A percentile compares a stretch with the other conserved stretches of the same genome.
phyloP scores from a whole-genome alignment of 2,113 vertebrate genomes.

The Caranx ignobilis region DNA sequence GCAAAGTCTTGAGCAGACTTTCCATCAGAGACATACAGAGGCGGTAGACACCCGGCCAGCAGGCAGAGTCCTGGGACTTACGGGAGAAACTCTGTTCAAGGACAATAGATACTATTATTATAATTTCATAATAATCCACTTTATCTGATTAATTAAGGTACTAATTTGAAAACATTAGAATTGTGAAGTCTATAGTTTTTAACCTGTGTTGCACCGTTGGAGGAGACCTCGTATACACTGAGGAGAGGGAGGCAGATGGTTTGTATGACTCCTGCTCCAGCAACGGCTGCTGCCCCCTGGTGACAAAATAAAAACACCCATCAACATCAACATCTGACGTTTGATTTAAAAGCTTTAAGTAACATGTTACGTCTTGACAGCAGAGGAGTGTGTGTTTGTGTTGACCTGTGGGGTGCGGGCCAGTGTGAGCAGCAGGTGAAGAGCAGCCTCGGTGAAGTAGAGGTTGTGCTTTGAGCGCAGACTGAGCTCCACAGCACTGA shows the following conservation, averaged over 20 bases:
- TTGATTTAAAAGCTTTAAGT: neutral
- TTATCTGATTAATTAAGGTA: too few species aligned
- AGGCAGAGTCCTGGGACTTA: conserved; percentile 92
- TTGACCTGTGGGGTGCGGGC: conserved; percentile 94
- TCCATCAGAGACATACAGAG: conserved; percentile 96
- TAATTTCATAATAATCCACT: neutral
- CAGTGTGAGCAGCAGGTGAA: conserved; percentile 95
- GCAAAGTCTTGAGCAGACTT: conserved; percentile 93
- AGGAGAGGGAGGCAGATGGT: conserved; percentile 95
- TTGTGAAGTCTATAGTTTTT: neutral
- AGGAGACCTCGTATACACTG: conserved; percentile 92
- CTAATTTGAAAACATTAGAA: too few species aligned
- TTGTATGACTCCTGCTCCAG: conserved; percentile 93
- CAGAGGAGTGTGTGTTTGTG: neutral
- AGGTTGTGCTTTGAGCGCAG: conserved; percentile 94
- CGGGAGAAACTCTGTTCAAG: conserved; percentile 86
- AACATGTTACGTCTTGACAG: neutral
- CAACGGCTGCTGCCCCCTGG: conserved; percentile 94
- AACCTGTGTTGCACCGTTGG: conserved; percentile 91
- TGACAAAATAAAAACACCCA: neutral
- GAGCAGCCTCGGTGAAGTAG: conserved; percentile 92
- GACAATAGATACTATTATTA: neutral
- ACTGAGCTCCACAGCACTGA: conserved; percentile 93
- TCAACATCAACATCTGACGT: neutral
- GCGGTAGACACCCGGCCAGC: conserved; percentile 95